phyloP scores from a whole-genome alignment of 2,888 invertebrate species.

The Troides helena region DNA sequence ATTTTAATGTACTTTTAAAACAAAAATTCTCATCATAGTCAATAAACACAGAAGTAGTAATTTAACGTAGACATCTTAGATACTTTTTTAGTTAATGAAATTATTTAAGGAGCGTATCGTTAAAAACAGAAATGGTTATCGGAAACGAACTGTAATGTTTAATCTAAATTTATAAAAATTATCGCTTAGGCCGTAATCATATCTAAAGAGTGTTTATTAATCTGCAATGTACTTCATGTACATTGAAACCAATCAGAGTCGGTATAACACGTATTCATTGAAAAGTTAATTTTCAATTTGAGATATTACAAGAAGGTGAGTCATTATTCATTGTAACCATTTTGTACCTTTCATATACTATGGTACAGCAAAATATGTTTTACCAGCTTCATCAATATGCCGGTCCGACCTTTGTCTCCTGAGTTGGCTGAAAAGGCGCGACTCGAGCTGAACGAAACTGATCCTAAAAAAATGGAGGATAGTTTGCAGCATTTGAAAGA shows the following conservation, averaged over 20 bases:
- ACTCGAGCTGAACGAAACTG: constrained; percentile 73
- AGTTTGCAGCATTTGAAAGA: constrained; percentile 76
- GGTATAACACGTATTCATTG: neutral
- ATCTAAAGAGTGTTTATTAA: constrained; percentile 22
- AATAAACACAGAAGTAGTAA: neutral
- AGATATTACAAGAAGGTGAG: neutral
- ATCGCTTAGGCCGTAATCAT: constrained; percentile 21
- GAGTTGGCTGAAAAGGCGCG: constrained; percentile 66
- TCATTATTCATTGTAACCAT: neutral
- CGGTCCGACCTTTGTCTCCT: constrained; percentile 50
- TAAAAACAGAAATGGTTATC: neutral
- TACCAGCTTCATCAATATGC: constrained; percentile 41
- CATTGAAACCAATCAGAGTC: neutral
- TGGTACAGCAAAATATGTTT: neutral
- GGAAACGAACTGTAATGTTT: neutral
- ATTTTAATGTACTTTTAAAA: neutral
- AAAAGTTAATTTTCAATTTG: neutral
- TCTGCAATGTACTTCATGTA: constrained; percentile 8
- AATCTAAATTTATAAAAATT: constrained; percentile 12
- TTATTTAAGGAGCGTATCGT: neutral
- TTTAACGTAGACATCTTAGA: neutral
- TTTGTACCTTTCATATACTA: neutral
- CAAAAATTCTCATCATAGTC: too few species aligned
- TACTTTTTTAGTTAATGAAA: neutral
- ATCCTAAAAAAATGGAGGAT: constrained; percentile 63